Evolutionary conservation across 2,888 invertebrate species (phyloP).

Genomic region (Perizoma flavofasciatum): DNA sequence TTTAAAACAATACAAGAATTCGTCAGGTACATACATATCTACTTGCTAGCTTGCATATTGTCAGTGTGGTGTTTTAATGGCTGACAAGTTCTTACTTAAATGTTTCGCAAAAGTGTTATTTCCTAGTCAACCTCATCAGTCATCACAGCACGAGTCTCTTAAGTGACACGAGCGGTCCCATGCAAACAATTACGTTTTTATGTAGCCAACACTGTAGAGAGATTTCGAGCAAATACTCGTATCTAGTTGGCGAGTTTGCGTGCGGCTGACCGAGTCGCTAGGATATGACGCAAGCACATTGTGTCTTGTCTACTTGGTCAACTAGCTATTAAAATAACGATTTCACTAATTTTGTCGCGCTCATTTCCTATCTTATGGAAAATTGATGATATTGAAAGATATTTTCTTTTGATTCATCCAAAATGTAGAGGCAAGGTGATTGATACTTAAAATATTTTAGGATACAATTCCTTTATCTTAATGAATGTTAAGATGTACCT

Average conservation of each 20-base stretch:
- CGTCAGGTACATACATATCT: too few relatives aligned
- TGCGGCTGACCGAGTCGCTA: slow-evolving; percentile 44
- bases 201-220: slow-evolving; percentile 24
- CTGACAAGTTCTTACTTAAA: slow-evolving; percentile 24
- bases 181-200: slow-evolving; percentile 42
- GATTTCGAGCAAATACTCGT: slow-evolving; percentile 42
- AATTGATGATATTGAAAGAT: neutral
- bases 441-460: too few relatives aligned
- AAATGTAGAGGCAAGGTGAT: too few relatives aligned
- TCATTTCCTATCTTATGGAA: slow-evolving; percentile 9
- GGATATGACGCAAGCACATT: slow-evolving; percentile 71
- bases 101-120: slow-evolving; percentile 14
- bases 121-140: slow-evolving; percentile 17
- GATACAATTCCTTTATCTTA: too few relatives aligned
- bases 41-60: too few relatives aligned
- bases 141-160: slow-evolving; percentile 8
- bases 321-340: slow-evolving; percentile 49
- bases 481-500: too few relatives aligned
- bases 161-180: slow-evolving; percentile 26
- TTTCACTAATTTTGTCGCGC: slow-evolving; percentile 60
- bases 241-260: slow-evolving; percentile 44
- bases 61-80: slow-evolving; percentile 7
- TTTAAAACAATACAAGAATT: too few relatives aligned
- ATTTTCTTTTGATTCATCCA: too few relatives aligned
- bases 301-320: slow-evolving; percentile 63